Evolutionary conservation across 2,797 vertebrate genomes (phyloP).

Genomic region (Leptoclinus maculatus): DNA sequence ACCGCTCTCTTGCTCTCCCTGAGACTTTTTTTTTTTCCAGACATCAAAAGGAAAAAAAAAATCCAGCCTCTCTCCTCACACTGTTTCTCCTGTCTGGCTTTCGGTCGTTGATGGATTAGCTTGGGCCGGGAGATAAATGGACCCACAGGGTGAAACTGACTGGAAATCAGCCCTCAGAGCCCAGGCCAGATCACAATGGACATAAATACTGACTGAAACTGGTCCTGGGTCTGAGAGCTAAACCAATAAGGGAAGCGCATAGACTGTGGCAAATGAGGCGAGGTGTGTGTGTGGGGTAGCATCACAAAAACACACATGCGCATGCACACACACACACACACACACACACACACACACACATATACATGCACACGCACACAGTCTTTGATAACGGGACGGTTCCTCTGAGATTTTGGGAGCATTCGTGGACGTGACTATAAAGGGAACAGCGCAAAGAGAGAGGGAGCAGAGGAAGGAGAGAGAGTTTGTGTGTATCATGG

Average conservation of each 20-base stretch:
- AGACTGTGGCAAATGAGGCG: slow-evolving; percentile 66
- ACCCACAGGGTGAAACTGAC: slow-evolving; percentile 73
- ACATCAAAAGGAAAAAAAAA: slow-evolving; percentile 68
- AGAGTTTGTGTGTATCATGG: slow-evolving; percentile 66
- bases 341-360: slow-evolving; percentile 46
- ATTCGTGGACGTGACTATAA: slow-evolving; percentile 62
- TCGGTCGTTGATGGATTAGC: slow-evolving; percentile 75
- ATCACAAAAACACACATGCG: slow-evolving; percentile 61
- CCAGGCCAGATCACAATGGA: slow-evolving; percentile 61
- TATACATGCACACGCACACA: slow-evolving; percentile 45
- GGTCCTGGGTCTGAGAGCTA: slow-evolving; percentile 70
- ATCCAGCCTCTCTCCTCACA: slow-evolving; percentile 69
- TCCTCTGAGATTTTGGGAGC: slow-evolving; percentile 60
- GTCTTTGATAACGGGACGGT: slow-evolving; percentile 59
- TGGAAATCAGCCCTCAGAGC: slow-evolving; percentile 67
- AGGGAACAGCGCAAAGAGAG: slow-evolving; percentile 57
- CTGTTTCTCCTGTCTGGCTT: slow-evolving; percentile 72
- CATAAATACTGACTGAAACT: slow-evolving; percentile 71
- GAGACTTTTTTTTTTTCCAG: slow-evolving; percentile 64
- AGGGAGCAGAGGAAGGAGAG: slow-evolving; percentile 36
- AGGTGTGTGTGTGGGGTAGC: slow-evolving; percentile 66
- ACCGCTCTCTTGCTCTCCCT: slow-evolving; percentile 69
- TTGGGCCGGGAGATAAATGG: slow-evolving; percentile 70
- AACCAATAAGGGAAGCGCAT: slow-evolving; percentile 64
- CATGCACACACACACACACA: slow-evolving; percentile 39